Evolutionary conservation across 1,140 invertebrate genomes (phyloP).

Genomic region (Leptinotarsa texana): DNA sequence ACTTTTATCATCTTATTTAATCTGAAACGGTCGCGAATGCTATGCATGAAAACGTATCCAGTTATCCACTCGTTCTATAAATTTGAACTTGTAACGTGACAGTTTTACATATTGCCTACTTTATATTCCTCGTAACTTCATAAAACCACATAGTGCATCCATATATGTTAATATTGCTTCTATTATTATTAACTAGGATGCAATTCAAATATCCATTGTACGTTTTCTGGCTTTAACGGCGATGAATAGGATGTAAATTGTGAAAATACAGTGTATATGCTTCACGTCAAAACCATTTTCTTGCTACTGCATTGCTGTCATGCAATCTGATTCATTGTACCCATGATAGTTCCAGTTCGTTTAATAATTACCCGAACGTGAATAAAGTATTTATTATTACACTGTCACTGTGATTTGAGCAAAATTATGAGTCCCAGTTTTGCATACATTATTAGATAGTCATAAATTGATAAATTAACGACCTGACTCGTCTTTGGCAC

Average conservation of each 20-base stretch:
- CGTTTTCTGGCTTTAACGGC: conserved; percentile 13
- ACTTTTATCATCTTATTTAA: conserved; percentile 51
- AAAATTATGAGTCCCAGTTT: no score
- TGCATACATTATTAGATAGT: no score
- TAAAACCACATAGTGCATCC: conserved; percentile 40
- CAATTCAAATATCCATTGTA: conserved; percentile 19
- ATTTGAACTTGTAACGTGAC: conserved; percentile 51
- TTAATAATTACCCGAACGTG: background rate
- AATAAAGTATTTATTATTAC: background rate
- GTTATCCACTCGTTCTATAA: conserved; percentile 53
- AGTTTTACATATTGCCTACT: conserved; percentile 52
- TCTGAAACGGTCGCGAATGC: conserved; percentile 43
- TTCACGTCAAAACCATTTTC: background rate
- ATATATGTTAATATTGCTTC: conserved; percentile 23
- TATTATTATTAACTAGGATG: conserved; percentile 21
- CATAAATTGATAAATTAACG: no score
- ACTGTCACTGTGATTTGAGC: no score
- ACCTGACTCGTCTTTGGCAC: no score
- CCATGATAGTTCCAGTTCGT: background rate
- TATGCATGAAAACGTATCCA: conserved; percentile 52
- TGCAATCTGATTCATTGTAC: background rate
- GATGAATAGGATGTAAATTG: conserved; percentile 15
- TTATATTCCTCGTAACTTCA: conserved; percentile 52
- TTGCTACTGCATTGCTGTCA: background rate
- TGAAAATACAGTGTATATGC: background rate